Evolutionary conservation across 2,113 vertebrate species (phyloP), one percentile per base, ranked within the genome.

Genomic region (Vulpes vulpes): DNA sequence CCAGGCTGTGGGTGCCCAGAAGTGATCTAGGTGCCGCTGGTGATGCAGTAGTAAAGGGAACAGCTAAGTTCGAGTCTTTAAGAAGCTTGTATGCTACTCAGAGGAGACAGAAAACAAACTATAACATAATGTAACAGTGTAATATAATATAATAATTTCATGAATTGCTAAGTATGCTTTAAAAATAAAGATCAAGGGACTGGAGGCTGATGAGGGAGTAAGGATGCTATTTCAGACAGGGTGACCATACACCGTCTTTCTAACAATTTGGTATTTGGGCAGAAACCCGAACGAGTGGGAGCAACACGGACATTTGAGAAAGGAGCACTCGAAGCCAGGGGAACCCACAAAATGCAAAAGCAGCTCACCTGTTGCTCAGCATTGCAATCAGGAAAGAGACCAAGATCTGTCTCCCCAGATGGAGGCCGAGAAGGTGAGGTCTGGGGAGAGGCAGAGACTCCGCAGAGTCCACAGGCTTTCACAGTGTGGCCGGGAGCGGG

Each of bases 381-480:
- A 14, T 57, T 64, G 16, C n/a, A 10, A 14, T 14, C 23, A 79
- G 49, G 32, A 60, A 84, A 64, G 82, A 62, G 60, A n/a, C 30
- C 5, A 49, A 57, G 69, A 51, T 55, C n/a, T 25, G 89, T 60
- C 15, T 73, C 74, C n/a, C 59, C 8, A 3, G 3, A 19, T 1
- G 8, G n/a, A 67, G 57, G 35, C 16, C 16, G 60, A 60, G 64
- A 53, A 87, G 53, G 53, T 17, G 82, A 87, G 74, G 51, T 11
- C 8, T 51, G 30, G 43, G 32, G 30, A 82, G 38, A 59, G 22
- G 27, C 4, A 3, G 14, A 3, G 49, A 65, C 14, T 1, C 6
- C 0, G 0, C 27, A 4, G 53, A 17, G 15, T 22, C 1, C 35
- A 4, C 27, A 11, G 6, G 2, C n/a, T 12, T 23, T 49, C 71